Percentiles rank a stretch among this genome's conserved stretches.
phyloP scores from a whole-genome alignment of 1,140 invertebrate genomes.

The Calosoma granatense region DNA sequence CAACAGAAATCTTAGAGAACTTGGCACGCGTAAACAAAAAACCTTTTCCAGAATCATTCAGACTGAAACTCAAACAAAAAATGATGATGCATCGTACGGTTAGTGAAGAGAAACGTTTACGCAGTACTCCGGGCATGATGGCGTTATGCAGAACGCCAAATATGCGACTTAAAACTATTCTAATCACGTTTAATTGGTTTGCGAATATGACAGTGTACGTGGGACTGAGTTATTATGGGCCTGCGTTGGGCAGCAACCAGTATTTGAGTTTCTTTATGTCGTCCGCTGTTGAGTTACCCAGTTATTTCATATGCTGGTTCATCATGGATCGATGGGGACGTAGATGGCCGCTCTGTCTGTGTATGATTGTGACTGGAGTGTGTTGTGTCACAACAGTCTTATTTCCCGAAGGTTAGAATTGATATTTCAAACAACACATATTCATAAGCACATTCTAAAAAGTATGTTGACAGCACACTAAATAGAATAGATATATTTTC shows the following conservation, averaged over 20 bases:
- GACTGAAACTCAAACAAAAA: slow-evolving; percentile 56
- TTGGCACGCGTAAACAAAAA: slow-evolving; percentile 68
- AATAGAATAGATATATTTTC: too few relatives aligned
- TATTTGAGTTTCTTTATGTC: slow-evolving; percentile 80
- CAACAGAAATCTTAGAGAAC: slow-evolving; percentile 60
- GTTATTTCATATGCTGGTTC: slow-evolving; percentile 72
- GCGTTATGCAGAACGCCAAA: slow-evolving; percentile 74
- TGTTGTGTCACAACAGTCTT: slow-evolving; percentile 74
- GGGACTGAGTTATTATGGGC: slow-evolving; percentile 77
- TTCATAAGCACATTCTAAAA: too few relatives aligned
- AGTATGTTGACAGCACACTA: too few relatives aligned
- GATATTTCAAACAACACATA: background rate
- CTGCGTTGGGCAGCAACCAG: slow-evolving; percentile 70
- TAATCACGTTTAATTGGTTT: slow-evolving; percentile 60
- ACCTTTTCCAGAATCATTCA: slow-evolving; percentile 60
- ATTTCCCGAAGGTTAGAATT: slow-evolving; percentile 56
- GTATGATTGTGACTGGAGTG: slow-evolving; percentile 72
- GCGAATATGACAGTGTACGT: slow-evolving; percentile 74
- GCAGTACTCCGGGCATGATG: slow-evolving; percentile 52
- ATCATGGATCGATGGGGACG: slow-evolving; percentile 75
- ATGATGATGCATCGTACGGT: slow-evolving; percentile 55
- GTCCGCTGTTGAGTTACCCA: slow-evolving; percentile 73
- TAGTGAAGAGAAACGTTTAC: slow-evolving; percentile 48
- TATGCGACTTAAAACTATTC: slow-evolving; percentile 63
- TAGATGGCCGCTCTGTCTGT: slow-evolving; percentile 70